phyloP scores from a whole-genome alignment of 2,888 invertebrate genomes.

The Stenurella melanura region DNA sequence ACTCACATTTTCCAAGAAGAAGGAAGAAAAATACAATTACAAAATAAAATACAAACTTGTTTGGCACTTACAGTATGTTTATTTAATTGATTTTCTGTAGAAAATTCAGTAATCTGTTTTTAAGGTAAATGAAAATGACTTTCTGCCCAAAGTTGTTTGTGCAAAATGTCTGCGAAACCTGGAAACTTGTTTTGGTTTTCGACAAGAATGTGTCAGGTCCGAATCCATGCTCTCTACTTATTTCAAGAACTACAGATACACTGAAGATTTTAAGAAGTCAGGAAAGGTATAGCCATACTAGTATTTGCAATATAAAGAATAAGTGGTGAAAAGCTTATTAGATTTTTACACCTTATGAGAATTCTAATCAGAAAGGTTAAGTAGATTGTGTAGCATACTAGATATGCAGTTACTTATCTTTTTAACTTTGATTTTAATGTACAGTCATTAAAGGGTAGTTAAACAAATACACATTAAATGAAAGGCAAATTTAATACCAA shows the following conservation, averaged over 20 bases:
- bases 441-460: too few relatives aligned
- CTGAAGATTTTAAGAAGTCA: slow-evolving; percentile 78
- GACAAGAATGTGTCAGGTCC: slow-evolving; percentile 79
- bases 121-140: slow-evolving; percentile 81
- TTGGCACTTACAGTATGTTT: slow-evolving; percentile 77
- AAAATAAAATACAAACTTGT: slow-evolving; percentile 80
- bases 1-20: slow-evolving; percentile 81
- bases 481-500: not conserved
- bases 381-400: not conserved
- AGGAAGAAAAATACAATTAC: slow-evolving; percentile 79
- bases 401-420: not conserved
- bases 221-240: slow-evolving; percentile 82
- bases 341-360: too few relatives aligned
- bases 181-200: slow-evolving; percentile 79
- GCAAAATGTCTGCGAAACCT: slow-evolving; percentile 78
- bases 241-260: slow-evolving; percentile 77
- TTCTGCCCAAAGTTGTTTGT: slow-evolving; percentile 82
- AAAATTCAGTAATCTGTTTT: slow-evolving; percentile 51
- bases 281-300: slow-evolving; percentile 74
- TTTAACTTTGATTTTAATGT: not conserved
- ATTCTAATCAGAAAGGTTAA: too few relatives aligned
- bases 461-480: too few relatives aligned
- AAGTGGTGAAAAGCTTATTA: too few relatives aligned
- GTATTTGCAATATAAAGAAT: not conserved
- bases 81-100: slow-evolving; percentile 26